These are phyloP conservation scores for Gymnopithys bicolor DNA, from an alignment of 2,797 vertebrate genomes.

Conservation along the genomic window DNA sequence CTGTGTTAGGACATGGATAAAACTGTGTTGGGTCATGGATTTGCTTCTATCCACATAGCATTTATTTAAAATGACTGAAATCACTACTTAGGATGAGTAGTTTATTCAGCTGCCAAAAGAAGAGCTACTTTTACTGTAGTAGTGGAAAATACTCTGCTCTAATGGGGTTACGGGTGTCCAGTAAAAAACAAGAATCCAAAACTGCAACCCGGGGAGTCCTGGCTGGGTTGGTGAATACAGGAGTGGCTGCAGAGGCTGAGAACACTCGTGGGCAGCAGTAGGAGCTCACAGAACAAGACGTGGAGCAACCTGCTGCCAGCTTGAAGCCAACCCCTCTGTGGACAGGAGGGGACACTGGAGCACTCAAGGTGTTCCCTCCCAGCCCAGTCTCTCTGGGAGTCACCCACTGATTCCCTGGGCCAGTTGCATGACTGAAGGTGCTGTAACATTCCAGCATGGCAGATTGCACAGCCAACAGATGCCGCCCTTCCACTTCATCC, in stretches of 20 bases:
- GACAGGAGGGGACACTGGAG: not conserved
- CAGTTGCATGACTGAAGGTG: not conserved
- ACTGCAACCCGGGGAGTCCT: not conserved
- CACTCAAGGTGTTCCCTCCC: not conserved
- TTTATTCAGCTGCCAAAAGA: not conserved
- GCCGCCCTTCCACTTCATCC: not conserved
- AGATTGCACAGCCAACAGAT: not conserved
- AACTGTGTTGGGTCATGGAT: not conserved
- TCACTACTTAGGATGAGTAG: not conserved
- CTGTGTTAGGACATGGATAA: not conserved
- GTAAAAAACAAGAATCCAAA: not conserved
- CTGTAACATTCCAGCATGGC: not conserved
- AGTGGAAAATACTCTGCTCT: fast-evolving
- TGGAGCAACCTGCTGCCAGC: not conserved
- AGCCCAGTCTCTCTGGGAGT: not conserved
- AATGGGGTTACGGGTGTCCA: fast-evolving
- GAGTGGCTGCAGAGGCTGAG: not conserved
- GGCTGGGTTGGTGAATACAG: not conserved
- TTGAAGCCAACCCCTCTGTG: not conserved
- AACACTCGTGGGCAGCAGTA: fast-evolving
- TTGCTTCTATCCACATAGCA: not conserved
- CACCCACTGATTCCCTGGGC: not conserved
- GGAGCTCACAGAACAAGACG: not conserved
- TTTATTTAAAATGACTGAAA: not conserved
- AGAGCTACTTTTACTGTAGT: not conserved